Conservation (phyloP, 2,888 invertebrate genomes). For the Callyntrura sp. region DNA sequence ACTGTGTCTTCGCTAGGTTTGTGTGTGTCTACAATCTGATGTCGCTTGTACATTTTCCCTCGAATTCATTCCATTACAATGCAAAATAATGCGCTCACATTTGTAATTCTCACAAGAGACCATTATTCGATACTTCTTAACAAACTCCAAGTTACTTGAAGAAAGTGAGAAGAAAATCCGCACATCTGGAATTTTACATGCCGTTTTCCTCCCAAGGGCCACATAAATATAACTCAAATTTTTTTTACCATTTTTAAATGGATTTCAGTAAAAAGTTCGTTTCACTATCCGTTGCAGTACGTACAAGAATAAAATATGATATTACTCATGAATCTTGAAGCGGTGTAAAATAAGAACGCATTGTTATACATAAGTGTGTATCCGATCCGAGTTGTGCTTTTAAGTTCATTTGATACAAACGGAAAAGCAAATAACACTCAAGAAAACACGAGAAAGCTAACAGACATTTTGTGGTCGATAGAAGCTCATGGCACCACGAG, state of each 20-base stretch:
- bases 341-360: neutral
- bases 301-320: conserved; percentile 26
- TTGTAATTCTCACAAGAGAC: conserved; percentile 32
- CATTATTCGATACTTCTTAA: conserved; percentile 43
- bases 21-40: neutral
- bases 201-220: conserved; percentile 4
- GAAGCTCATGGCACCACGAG: neutral
- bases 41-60: neutral
- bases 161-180: conserved; percentile 49
- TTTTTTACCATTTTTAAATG: conserved; percentile 51
- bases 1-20: neutral
- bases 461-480: too few species aligned
- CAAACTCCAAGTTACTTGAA: conserved; percentile 45
- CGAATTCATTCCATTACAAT: neutral
- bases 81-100: conserved; percentile 1
- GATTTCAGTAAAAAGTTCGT: neutral
- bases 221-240: conserved; percentile 41
- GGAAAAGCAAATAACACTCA: neutral
- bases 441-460: neutral
- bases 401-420: neutral
- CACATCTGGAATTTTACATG: conserved; percentile 46
- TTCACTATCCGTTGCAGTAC: neutral
- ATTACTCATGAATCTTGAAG: neutral
- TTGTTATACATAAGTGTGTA: too few species aligned
- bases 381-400: neutral